phyloP scores from a whole-genome alignment of 2,113 vertebrate species.

The Gobius niger region DNA sequence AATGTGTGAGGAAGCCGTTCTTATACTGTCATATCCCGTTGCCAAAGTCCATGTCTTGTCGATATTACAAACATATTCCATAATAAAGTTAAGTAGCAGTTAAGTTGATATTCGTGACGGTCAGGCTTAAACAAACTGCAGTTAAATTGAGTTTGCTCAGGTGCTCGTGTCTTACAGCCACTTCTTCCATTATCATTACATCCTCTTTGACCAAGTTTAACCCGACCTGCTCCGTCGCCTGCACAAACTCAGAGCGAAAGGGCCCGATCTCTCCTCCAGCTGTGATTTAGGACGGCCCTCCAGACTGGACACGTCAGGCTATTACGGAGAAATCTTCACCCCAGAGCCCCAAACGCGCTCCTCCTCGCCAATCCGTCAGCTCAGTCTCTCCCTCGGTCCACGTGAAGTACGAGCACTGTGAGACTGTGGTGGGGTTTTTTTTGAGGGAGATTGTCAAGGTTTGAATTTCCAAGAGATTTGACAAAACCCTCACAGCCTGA shows the following conservation, averaged over 20 bases:
- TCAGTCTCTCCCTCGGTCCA: conserved; percentile 7
- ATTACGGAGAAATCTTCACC: conserved; percentile 5
- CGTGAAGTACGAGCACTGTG: conserved; percentile 19
- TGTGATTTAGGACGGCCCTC: conserved; percentile 21
- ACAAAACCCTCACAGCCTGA: neutral
- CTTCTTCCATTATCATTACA: conserved; percentile 26
- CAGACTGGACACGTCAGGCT: conserved; percentile 14
- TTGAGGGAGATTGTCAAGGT: neutral
- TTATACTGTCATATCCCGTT: too few species aligned
- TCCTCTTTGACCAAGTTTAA: conserved; percentile 31
- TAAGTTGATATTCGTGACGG: too few species aligned
- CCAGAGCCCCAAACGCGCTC: conserved; percentile 14
- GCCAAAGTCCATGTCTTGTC: too few species aligned
- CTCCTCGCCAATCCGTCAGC: conserved; percentile 16
- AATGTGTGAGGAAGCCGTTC: too few species aligned
- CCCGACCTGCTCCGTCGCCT: conserved; percentile 35
- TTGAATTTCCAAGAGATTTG: neutral
- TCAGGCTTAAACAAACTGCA: too few species aligned
- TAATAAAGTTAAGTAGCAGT: too few species aligned
- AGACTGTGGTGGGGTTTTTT: neutral
- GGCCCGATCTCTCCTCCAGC: neutral
- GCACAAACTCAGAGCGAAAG: neutral
- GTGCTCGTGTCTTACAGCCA: neutral
- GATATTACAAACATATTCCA: too few species aligned
- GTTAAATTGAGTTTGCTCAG: neutral